Evolutionary conservation across 35 echinoderm and acorn worm genomes (phyloP), one percentile per base, ranked within the genome.

Genomic region (Heliocidaris tuberculata): DNA sequence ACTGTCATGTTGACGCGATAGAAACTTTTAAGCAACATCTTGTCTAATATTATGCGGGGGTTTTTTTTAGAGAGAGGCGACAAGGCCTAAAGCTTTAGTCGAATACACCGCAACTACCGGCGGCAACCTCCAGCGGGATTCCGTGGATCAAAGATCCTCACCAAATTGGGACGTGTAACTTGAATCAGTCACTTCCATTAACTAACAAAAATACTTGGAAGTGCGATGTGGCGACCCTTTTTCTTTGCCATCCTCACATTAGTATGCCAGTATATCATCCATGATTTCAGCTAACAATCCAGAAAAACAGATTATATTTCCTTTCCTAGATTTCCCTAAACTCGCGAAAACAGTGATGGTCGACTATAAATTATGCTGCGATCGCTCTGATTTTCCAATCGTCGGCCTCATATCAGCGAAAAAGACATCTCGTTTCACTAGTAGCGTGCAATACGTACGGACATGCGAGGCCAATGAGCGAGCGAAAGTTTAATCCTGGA

Each of bases 401-500:
- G 35, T 42, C 35, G 35, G 35, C 35, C 35, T 42, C 35, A 42
- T 42, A 42, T 42, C 35, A 42, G 35, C 35, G 35, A 42, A 42
- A 1, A 42, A 42, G 1, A 42, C 35, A 42, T 42, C 35, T 42
- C 35, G 35, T 42, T 42, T 42, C 35, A 42, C 35, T n/a, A 42
- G 35, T 42, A 2, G 19, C 59, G 19, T 27, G 2, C 21, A 78
- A 21, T 56, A n/a, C 17, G 65, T 78, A 78, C 65, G 65, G 17
- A 7, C 65, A 21, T 19, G 6, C 21, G 29, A 89, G 47, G 24
- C 11, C 85, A 32, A 89, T 89, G 9, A 30, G 47, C 31, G 31
- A 89, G 87, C 87, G 87, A 89, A 89, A 89, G 87, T 89, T 48
- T 78, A 27, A n/a, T 27, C 65, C 65, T n/a, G 21, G 65, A 42